Evolutionary conservation across 2,113 vertebrate species (phyloP).

Genomic region (Lepisosteus oculatus): DNA sequence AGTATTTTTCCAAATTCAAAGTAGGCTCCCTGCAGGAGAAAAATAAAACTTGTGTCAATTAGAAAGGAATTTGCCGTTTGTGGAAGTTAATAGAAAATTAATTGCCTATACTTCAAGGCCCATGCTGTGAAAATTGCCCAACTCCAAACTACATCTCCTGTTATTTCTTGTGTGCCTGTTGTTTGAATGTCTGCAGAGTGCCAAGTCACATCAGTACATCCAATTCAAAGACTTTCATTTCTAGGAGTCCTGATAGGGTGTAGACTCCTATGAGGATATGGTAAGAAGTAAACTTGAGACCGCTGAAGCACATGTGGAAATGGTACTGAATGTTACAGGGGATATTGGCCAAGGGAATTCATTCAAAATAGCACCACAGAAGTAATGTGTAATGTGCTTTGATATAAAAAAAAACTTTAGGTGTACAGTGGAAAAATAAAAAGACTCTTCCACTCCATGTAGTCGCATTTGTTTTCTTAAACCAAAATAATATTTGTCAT

Average conservation of each 20-base stretch:
- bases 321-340: neutral
- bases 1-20: slow-evolving; percentile 1
- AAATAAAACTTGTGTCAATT: slow-evolving; percentile 23
- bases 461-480: too few relatives aligned
- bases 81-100: slow-evolving; percentile 23
- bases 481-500: too few relatives aligned
- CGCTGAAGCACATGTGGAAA: neutral
- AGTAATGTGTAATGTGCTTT: neutral
- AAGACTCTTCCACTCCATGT: neutral
- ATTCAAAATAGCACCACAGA: neutral
- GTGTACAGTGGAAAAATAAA: neutral
- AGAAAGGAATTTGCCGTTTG: slow-evolving; percentile 20
- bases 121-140: slow-evolving; percentile 20
- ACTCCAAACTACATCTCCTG: slow-evolving; percentile 2
- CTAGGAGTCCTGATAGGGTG: neutral
- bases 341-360: neutral
- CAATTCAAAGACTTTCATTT: neutral
- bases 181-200: slow-evolving; percentile 13
- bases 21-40: slow-evolving; percentile 14
- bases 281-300: neutral
- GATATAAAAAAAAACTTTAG: neutral
- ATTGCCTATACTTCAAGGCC: slow-evolving; percentile 16
- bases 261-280: neutral
- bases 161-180: slow-evolving; percentile 6
- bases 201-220: neutral